Conservation (phyloP, 2,888 invertebrate species). For the Micoletzkya japonica region DNA sequence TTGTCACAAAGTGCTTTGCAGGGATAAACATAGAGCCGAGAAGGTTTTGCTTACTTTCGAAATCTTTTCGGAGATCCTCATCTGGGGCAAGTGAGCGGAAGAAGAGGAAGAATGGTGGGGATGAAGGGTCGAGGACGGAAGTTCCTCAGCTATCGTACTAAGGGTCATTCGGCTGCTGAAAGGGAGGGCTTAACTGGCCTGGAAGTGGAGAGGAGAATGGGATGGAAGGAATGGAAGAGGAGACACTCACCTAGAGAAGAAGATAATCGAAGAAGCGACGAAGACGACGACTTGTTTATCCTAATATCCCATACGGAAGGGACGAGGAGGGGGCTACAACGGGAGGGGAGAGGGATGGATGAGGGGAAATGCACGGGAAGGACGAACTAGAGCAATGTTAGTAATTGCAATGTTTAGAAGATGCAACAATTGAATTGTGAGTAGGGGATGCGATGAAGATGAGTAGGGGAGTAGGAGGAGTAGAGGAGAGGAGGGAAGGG, state of each 20-base stretch:
- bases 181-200: not conserved
- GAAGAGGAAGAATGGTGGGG: not conserved
- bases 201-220: not conserved
- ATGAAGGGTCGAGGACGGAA: not conserved
- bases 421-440: slow-evolving; percentile 23
- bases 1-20: too few relatives aligned
- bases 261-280: slow-evolving; percentile 6
- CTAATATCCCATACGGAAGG: not conserved
- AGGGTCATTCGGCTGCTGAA: slow-evolving; percentile 21
- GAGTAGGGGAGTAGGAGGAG: slow-evolving; percentile 10
- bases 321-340: not conserved
- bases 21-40: too few relatives aligned
- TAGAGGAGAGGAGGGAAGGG: slow-evolving; percentile 12
- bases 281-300: slow-evolving; percentile 4
- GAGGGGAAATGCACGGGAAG: not conserved
- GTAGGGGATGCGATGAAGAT: not conserved
- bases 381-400: slow-evolving; percentile 22
- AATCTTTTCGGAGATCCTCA: slow-evolving; percentile 32
- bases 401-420: slow-evolving; percentile 28
- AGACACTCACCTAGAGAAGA: not conserved
- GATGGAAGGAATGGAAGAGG: not conserved
- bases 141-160: slow-evolving; percentile 22
- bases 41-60: slow-evolving; percentile 32
- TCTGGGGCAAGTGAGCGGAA: slow-evolving; percentile 18
- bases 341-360: not conserved